Evolutionary conservation across 1,140 invertebrate species (phyloP), one percentile per base, ranked within the genome.

Genomic region (Lepidostoma basale): DNA sequence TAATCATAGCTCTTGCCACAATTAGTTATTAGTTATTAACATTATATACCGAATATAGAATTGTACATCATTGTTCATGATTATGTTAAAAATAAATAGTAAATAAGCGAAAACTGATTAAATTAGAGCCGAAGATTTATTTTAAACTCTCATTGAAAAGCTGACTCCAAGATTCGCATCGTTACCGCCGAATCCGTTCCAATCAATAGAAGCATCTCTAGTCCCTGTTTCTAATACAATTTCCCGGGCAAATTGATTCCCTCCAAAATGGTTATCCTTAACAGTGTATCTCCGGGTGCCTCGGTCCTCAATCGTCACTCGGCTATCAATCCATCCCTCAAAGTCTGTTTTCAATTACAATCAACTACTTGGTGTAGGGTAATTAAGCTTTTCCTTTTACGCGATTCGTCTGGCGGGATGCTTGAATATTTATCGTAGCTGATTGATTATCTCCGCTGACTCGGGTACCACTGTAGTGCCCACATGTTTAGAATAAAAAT

Each of bases 281-380:
- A 22, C 8, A 3, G 44, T 47, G 44, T 47, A 47, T 47, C 20
- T 47, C 12, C 44, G 44, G 20, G 2, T 22, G 44, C 44, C 20
- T 18, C 44, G 23, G 23, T 47, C 44, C 20, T 18, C 44, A 47
- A 47, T 47, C 44, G 44, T 47, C 44, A 47, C 20, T 47, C 14
- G 33, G 6, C 44, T 18, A 47, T 47, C 16, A 47, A 20, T 47
- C 3, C 26, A 33, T 56, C 52, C 25, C 26, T 33, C 52, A 33
- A 56, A 30, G 33, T 39, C 52, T 28, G 18, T 56, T 56, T 56
- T 56, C 52, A 56, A 30, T 56, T 56, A 33, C 33, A 56, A n/a
- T n/a, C n/a, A n/a, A n/a, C n/a, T n/a, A 28, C 20, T 49, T 23
- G 20, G 9, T 12, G 3, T 4, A 12, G 20, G 25, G 4, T 23